Evolutionary conservation across 30 jellyfish, hydroid and myxozoan genomes (phyloP), one percentile per base, ranked within the genome.

Genomic region (Cassiopea xamachana): DNA sequence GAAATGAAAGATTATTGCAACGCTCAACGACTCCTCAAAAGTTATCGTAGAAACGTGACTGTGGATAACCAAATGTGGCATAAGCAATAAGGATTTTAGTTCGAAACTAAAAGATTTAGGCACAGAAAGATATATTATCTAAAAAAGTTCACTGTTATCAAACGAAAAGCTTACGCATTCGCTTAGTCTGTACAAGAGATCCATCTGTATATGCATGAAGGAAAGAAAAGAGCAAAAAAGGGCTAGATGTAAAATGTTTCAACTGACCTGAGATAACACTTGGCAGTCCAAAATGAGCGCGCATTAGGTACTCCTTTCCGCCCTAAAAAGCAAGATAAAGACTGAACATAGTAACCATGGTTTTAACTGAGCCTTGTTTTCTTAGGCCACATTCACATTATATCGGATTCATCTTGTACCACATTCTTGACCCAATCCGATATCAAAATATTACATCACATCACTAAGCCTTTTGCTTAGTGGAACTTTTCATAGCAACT

Each of bases 251-350:
- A 14, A 14, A 14, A 59, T 6, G 14, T 14, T 59, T 5, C 0
- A 64, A 64, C 15, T 64, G 69, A 95, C 99, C 99, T 83, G 99
- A 91, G 47, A 91, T 75, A 17, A 95, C 99, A 88, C 99, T 95
- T 58, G 99, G 99, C 27, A 95, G 82, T 15, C 99, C 99, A 87
- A 95, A 95, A 67, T 95, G 99, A 15, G 99, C 99, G 27, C 99
- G 94, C 99, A 95, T 95, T 48, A 95, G 79, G 70, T 68, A 95
- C 62, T 95, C 99, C 73, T 95, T 95, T 12, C 99, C 99, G 44
- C 99, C 99, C 99, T 95, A 48, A 47, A 74, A 75, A 27, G 62
- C 69, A 18, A 70, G 13, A 44, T 67, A 43, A 55, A 70, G 15
- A 50, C 1, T 47, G 8, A 64, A 14, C 58, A 44, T 47, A 75